Percentiles rank a stretch among this genome's conserved stretches.
These are phyloP conservation scores for Pycnomerus fuliginosus DNA, from an alignment of 2,888 invertebrate genomes.

Conservation along the genomic window DNA sequence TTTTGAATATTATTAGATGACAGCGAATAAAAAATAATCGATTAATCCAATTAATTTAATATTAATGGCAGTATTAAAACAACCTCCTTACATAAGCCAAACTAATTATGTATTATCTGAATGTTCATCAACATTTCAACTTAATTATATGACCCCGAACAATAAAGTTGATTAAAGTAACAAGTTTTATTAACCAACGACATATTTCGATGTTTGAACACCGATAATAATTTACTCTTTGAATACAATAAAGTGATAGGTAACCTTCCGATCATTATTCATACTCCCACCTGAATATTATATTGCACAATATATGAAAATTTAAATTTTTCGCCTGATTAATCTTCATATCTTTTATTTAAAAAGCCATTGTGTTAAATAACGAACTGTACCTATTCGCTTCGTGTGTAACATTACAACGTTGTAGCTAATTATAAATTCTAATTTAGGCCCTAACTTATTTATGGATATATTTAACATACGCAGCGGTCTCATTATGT, in stretches of 20 bases:
- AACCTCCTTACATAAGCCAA: conserved; percentile 9
- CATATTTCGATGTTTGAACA: too few relatives aligned
- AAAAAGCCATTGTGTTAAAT: conserved; percentile 8
- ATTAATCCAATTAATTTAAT: conserved; percentile 20
- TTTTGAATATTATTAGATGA: too few relatives aligned
- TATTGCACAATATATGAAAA: too few relatives aligned
- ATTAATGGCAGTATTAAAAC: conserved; percentile 19
- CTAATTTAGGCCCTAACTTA: conserved; percentile 23
- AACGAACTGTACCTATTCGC: conserved; percentile 13
- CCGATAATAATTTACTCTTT: too few relatives aligned
- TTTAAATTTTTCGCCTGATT: too few relatives aligned
- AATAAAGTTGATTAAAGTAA: conserved; percentile 20
- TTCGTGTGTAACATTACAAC: conserved; percentile 9
- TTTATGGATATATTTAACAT: conserved; percentile 23
- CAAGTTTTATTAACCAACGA: too few relatives aligned
- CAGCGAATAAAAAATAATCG: conserved; percentile 12
- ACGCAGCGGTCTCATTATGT: conserved; percentile 18
- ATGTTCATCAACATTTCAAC: conserved; percentile 17
- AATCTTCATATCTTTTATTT: too few relatives aligned
- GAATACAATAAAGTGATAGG: too few relatives aligned
- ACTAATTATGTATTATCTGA: conserved; percentile 18
- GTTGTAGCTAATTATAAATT: conserved; percentile 18
- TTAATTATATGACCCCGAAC: conserved; percentile 20
- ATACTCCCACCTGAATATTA: too few relatives aligned
- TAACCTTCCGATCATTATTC: too few relatives aligned